Evolutionary conservation across 2,888 invertebrate species (phyloP), one percentile per base, ranked within the genome.

Genomic region (Drosophila anomelani): DNA sequence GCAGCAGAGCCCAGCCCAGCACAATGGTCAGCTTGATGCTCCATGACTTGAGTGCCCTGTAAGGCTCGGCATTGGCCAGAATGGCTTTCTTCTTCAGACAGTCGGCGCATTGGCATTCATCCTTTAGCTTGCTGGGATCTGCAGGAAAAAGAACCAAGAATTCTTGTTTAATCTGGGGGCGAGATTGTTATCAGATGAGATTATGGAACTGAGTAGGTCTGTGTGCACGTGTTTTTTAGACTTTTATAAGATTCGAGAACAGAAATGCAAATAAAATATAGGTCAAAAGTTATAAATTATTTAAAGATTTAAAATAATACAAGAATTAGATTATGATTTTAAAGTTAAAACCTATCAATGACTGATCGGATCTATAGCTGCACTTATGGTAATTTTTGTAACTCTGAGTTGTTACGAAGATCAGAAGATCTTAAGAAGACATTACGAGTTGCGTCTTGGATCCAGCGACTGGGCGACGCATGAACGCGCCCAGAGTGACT

Each of bases 31-130:
- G 86, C 93, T 97, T 97, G 88, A 97, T 96, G 90, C 96, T 93
- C 82, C 96, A 94, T 90, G 96, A 95, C 93, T 97, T 97, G 1
- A 96, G 94, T 88, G 95, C 95, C 88, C 96, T 96, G 95, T 97
- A 97, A 20, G 99, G 98, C 92, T 98, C 96, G 79, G 96, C 96
- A 68, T 95, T 94, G 90, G 96, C 96, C 90, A 98, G 94, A 76
- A 96, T 95, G 68, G 95, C 93, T 90, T 96, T 95, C 93, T 99
- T 99, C 89, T 95, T 95, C 83, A 95, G 93, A 93, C 99, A 99
- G 81, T 95, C 95, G 88, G 96, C 95, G 93, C 99, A 99, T 85
- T 96, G 96, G 92, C 99, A 99, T 92, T 95, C 94, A 92, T 95
- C 96, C 86, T 95, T 95, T 82, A 94, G 92, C 92, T 95, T 95